Base-by-base conservation (phyloP, 2,113 vertebrate species). In the Phasianus colchicus region DNA sequence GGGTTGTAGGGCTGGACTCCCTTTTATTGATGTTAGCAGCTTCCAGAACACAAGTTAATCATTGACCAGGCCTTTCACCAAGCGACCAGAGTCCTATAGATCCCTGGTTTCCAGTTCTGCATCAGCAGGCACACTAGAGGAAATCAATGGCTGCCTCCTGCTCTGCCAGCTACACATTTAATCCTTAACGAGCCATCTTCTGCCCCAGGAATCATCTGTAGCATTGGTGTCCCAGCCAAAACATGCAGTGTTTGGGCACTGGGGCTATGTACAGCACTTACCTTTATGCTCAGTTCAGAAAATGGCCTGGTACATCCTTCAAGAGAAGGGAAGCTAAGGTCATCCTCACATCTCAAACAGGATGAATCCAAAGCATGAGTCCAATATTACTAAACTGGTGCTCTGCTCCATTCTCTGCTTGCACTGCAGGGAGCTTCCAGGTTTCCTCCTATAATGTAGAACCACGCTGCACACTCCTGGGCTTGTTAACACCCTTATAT, bases 1-100 rank as follows among this genome's bases (percentile, higher is more conserved):
- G 63, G 88, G 67, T 60, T 90, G 86, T 70, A 55, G 73, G 89
- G 64, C 76, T 90, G 70, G 70, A 76, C 84, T 95, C 82, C 64
- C 69, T 93, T 95, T 95, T 91, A 81, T 75, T 91, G 79, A 77
- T 89, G 87, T 85, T 45, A 77, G 87, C 88, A 85, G 83, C 90
- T 94, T 80, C 91, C 90, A 95, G 89, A 91, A 93, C 75, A 72
- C 43, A 73, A 93, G 95, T 97, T 95, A 97, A 97, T 97, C 66
- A 97, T 97, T 97, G 85, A 95, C 86, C 90, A 89, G 36, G 64
- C 79, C 30, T 88, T 90, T 87, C 90, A 94, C 65, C 89, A 61
- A 65, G 73, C 81, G 80, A 86, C 54, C 87, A 91, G 90, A 96
- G 90, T 86, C 92, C 88, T 75, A 43, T 40, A 86, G 89, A 72